A percentile compares a stretch with the other conserved stretches of the same genome.
These are phyloP conservation scores for Boloria euphrosyne DNA, from an alignment of 2,888 invertebrate genomes.

Conservation along the genomic window DNA sequence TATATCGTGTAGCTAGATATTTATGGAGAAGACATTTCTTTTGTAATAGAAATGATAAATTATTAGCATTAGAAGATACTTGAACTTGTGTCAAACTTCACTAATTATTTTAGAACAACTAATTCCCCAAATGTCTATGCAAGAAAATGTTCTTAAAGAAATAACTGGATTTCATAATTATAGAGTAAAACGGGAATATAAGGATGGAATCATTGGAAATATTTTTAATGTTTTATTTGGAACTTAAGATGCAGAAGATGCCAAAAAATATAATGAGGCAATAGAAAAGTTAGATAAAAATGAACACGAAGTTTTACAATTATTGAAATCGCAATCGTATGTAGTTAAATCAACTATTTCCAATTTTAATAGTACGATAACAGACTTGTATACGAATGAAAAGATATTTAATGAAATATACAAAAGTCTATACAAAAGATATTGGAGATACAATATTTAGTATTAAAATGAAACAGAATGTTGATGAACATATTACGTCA, in stretches of 20 bases:
- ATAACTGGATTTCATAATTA: too few relatives aligned
- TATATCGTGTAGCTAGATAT: conserved; percentile 29
- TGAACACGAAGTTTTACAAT: conserved; percentile 35
- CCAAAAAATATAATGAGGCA: conserved; percentile 37
- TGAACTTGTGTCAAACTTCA: too few relatives aligned
- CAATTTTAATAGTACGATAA: conserved; percentile 38
- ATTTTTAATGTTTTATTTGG: conserved; percentile 42
- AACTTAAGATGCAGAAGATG: conserved; percentile 38
- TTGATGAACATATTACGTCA: conserved; percentile 39
- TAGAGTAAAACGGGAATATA: too few relatives aligned
- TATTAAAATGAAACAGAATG: conserved; percentile 39
- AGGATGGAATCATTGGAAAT: conserved; percentile 36
- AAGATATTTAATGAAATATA: conserved; percentile 39
- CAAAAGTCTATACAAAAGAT: conserved; percentile 37
- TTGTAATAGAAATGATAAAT: conserved; percentile 18
- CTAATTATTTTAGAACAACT: too few relatives aligned
- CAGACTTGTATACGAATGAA: conserved; percentile 33
- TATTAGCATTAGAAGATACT: conserved; percentile 16
- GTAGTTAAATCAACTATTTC: conserved; percentile 33
- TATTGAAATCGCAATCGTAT: conserved; percentile 37
- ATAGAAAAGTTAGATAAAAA: conserved; percentile 37
- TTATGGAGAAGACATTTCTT: conserved; percentile 28
- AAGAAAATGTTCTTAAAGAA: too few relatives aligned
- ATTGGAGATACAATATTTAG: conserved; percentile 32
- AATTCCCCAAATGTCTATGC: too few relatives aligned